Percentiles rank a stretch among this genome's conserved stretches.
Conservation (phyloP, 2,888 invertebrate species). For the Papilio elwesi region DNA sequence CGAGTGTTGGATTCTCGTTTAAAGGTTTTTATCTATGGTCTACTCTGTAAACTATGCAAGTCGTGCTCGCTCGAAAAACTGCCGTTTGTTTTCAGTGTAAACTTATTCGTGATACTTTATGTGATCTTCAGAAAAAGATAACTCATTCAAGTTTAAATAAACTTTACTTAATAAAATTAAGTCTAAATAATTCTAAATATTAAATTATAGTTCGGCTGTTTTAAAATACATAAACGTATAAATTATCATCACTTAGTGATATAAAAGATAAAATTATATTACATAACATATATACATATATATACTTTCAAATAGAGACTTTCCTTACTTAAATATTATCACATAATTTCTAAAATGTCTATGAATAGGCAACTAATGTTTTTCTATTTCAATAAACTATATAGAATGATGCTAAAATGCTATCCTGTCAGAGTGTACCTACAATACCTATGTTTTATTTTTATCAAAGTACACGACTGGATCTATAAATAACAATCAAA, state of each 20-base stretch:
- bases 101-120: slow-evolving; percentile 37
- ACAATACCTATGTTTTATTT: not conserved
- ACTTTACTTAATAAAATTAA: slow-evolving; percentile 75
- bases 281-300: slow-evolving; percentile 64
- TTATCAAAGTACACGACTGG: slow-evolving; percentile 28
- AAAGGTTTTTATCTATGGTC: not conserved
- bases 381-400: slow-evolving; percentile 35
- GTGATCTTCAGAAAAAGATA: slow-evolving; percentile 41
- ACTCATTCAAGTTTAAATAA: slow-evolving; percentile 49
- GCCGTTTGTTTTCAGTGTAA: slow-evolving; percentile 18
- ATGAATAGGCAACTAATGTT: slow-evolving; percentile 57
- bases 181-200: slow-evolving; percentile 64
- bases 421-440: slow-evolving; percentile 32
- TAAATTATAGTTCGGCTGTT: slow-evolving; percentile 48
- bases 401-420: slow-evolving; percentile 18
- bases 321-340: slow-evolving; percentile 51
- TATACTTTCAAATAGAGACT: slow-evolving; percentile 69
- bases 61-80: slow-evolving; percentile 12
- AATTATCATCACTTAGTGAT: slow-evolving; percentile 66
- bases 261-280: slow-evolving; percentile 58
- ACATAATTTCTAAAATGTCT: slow-evolving; percentile 52
- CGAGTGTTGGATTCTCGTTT: not conserved
- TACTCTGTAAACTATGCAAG: not conserved
- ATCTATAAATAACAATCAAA: slow-evolving; percentile 4
- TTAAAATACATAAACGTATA: slow-evolving; percentile 56